Conservation (phyloP, 2,888 invertebrate species). For the Eumacrocentrus americanus region DNA sequence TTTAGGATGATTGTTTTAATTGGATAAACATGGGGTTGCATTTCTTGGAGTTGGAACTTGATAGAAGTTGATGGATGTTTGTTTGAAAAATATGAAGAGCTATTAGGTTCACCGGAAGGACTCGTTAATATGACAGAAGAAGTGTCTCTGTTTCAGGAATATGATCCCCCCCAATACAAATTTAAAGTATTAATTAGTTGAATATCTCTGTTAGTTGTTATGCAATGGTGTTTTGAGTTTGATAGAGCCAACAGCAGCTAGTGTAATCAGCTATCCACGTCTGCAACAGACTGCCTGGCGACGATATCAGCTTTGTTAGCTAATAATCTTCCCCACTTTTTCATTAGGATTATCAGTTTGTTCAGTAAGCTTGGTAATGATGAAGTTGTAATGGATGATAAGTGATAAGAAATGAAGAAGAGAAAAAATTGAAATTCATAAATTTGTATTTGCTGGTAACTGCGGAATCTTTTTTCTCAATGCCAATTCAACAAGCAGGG, state of each 20-base stretch:
- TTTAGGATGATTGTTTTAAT: too few relatives aligned
- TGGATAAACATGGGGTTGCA: too few relatives aligned
- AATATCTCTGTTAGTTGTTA: slow-evolving; percentile 4
- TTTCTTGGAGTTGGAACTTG: too few relatives aligned
- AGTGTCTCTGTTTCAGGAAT: too few relatives aligned
- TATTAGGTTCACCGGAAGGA: too few relatives aligned
- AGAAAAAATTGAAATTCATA: not conserved
- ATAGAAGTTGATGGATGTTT: too few relatives aligned
- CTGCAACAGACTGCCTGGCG: slow-evolving; percentile 19
- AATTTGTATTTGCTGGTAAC: not conserved
- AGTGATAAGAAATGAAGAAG: not conserved
- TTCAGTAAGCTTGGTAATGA: too few relatives aligned
- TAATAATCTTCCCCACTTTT: not conserved
- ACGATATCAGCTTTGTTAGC: slow-evolving; percentile 7
- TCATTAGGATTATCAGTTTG: too few relatives aligned
- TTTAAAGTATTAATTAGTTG: not conserved
- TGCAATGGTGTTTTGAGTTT: slow-evolving; percentile 4
- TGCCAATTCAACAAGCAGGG: not conserved
- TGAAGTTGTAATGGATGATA: too few relatives aligned
- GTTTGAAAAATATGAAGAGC: too few relatives aligned
- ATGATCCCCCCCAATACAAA: too few relatives aligned
- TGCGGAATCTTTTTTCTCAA: not conserved
- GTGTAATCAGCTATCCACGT: slow-evolving; percentile 1
- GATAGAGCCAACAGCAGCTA: slow-evolving; percentile 6
- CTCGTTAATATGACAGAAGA: too few relatives aligned